A percentile compares a stretch with the other conserved stretches of the same genome.
Evolutionary conservation across 2,113 vertebrate species (phyloP).

Genomic region (Rhagologus leucostigma): DNA sequence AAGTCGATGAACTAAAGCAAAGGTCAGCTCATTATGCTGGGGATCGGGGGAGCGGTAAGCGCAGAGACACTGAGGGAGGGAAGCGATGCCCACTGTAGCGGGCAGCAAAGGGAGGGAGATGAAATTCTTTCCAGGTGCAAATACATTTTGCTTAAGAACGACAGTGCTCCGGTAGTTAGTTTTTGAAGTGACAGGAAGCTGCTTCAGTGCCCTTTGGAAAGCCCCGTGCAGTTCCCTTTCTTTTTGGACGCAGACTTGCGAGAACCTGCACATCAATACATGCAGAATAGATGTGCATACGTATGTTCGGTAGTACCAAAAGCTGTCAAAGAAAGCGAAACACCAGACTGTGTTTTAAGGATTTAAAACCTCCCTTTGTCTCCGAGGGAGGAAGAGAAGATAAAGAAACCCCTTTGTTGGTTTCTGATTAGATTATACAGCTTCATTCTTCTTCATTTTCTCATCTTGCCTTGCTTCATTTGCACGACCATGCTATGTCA

Average conservation of each 20-base stretch:
- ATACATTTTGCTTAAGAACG: background rate
- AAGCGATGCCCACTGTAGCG: background rate
- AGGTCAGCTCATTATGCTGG: constrained; percentile 49
- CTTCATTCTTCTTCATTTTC: constrained; percentile 79
- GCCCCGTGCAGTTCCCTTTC: background rate
- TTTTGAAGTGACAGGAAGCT: constrained; percentile 25
- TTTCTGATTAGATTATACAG: constrained; percentile 58
- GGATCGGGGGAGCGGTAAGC: background rate
- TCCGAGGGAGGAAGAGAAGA: background rate
- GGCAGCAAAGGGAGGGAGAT: background rate
- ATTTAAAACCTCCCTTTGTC: constrained; percentile 29
- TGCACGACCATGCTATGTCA: constrained; percentile 71
- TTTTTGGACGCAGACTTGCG: background rate
- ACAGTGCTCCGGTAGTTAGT: background rate
- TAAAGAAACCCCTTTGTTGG: background rate
- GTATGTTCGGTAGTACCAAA: background rate
- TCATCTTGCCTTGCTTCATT: constrained; percentile 74
- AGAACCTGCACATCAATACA: background rate
- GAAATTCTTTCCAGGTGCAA: background rate
- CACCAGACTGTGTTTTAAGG: background rate
- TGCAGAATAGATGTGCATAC: background rate
- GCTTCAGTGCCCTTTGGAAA: constrained; percentile 2
- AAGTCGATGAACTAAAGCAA: constrained; percentile 44
- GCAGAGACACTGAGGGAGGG: background rate
- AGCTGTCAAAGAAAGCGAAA: background rate